These are phyloP conservation scores for Otolemur crassicaudatus DNA, from an alignment of 2,797 vertebrate genomes.

Conservation along the genomic window DNA sequence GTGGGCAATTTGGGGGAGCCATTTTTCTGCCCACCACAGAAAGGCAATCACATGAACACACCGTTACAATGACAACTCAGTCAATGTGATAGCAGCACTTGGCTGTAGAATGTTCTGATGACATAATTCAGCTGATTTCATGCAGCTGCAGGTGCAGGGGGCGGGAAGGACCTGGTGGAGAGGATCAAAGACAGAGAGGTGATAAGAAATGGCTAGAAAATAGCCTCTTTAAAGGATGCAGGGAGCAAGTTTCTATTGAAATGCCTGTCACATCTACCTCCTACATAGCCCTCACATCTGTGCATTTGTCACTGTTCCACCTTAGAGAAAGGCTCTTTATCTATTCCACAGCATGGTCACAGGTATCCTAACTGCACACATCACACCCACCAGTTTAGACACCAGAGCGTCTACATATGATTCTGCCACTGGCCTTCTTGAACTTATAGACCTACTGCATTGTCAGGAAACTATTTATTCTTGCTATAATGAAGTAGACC, in stretches of 20 bases:
- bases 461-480: background rate
- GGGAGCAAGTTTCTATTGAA: background rate
- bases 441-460: background rate
- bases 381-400: background rate
- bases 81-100: too few relatives aligned
- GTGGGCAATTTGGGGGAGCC: background rate
- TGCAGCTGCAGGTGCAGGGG: background rate
- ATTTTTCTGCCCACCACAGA: background rate
- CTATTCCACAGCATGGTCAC: background rate
- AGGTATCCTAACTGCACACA: background rate
- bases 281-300: background rate
- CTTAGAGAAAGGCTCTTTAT: background rate
- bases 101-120: background rate
- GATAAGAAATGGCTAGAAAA: background rate
- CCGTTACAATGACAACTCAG: background rate
- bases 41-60: background rate
- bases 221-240: background rate
- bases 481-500: background rate
- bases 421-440: background rate
- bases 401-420: background rate
- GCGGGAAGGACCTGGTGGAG: background rate
- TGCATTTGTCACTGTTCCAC: background rate
- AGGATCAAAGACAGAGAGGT: background rate
- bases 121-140: background rate
- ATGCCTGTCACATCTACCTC: background rate